phyloP scores from a whole-genome alignment of 1,140 invertebrate species.

The Amphibalanus amphitrite region DNA sequence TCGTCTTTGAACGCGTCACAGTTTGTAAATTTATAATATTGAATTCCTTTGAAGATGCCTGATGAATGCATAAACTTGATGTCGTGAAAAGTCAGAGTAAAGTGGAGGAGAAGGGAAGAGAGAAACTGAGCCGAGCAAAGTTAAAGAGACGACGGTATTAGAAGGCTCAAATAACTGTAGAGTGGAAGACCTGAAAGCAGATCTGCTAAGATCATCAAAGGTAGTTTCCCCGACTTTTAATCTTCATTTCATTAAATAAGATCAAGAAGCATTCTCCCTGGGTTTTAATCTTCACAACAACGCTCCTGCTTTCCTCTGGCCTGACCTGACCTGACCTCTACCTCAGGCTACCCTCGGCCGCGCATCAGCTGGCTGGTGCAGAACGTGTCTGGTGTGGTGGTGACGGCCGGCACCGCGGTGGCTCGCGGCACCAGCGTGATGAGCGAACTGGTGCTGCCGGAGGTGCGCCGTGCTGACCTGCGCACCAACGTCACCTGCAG shows the following conservation, averaged over 20 bases:
- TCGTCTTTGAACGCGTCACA: no score
- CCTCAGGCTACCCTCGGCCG: conserved; percentile 50
- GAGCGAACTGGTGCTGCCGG: conserved; percentile 47
- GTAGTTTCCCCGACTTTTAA: background rate
- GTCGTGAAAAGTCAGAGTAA: no score
- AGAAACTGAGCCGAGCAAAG: conserved; percentile 7
- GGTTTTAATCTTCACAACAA: no score
- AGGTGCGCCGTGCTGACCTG: conserved; percentile 54
- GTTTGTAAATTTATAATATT: background rate
- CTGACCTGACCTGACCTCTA: no score
- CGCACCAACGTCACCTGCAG: conserved; percentile 65
- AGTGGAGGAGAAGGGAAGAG: conserved; percentile 2
- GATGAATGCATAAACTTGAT: background rate
- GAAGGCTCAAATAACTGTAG: conserved; percentile 2
- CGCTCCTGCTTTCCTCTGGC: no score
- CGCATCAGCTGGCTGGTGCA: conserved; percentile 43
- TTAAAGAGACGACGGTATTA: conserved; percentile 6
- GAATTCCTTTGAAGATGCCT: background rate
- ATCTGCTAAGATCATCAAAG: background rate
- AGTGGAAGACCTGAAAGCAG: background rate
- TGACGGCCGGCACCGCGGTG: background rate
- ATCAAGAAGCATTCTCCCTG: no score
- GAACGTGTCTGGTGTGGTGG: background rate
- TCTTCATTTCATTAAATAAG: no score
- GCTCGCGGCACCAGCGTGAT: conserved; percentile 28